These are phyloP conservation scores for Ariolimax columbianus DNA, from an alignment of 2,888 invertebrate genomes.

Conservation along the genomic window DNA sequence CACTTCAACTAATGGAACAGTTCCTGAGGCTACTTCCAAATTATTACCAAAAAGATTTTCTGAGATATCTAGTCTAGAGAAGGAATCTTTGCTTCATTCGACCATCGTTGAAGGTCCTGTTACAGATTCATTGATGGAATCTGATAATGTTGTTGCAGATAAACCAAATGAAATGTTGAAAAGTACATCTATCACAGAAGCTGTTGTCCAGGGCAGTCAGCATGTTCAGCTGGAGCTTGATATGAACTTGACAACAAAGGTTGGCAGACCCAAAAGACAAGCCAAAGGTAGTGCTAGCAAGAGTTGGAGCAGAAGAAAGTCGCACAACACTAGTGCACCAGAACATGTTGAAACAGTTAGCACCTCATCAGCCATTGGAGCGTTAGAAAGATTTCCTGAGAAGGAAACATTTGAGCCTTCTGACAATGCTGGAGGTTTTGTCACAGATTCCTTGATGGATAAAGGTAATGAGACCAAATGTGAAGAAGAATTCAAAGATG, in stretches of 20 bases:
- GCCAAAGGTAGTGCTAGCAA: too few species aligned
- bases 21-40: background rate
- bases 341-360: too few species aligned
- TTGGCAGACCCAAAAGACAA: too few species aligned
- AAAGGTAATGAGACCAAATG: background rate
- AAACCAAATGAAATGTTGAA: background rate
- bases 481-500: background rate
- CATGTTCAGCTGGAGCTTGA: too few species aligned
- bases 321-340: too few species aligned
- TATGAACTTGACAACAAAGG: too few species aligned
- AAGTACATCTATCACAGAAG: background rate
- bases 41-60: background rate
- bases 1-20: background rate
- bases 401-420: background rate
- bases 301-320: too few species aligned
- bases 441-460: background rate
- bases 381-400: background rate
- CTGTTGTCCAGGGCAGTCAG: background rate
- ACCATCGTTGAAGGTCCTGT: background rate
- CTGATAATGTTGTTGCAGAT: background rate
- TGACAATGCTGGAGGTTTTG: background rate
- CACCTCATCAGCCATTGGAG: background rate
- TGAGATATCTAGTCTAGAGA: background rate
- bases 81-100: background rate
- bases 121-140: constrained; percentile 1